These are phyloP conservation scores for Acanthurus lineatus DNA, from an alignment of 2,797 vertebrate species.

Conservation along the genomic window DNA sequence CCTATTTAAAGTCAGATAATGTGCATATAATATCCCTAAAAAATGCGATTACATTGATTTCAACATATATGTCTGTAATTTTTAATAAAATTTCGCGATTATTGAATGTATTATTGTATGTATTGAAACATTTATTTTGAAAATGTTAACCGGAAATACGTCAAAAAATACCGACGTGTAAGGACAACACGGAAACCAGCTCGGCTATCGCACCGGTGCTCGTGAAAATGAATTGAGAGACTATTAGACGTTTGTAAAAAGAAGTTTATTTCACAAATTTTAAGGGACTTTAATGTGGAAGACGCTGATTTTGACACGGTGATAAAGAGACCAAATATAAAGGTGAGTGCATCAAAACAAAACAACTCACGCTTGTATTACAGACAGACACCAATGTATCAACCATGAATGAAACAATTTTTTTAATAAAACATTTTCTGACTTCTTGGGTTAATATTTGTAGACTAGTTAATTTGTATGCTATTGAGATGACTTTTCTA, in stretches of 20 bases:
- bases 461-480: background rate
- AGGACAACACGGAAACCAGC: background rate
- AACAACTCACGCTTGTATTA: background rate
- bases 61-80: background rate
- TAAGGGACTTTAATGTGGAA: fast-evolving
- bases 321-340: background rate
- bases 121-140: constrained; percentile 43
- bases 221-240: too few species aligned
- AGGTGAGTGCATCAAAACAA: constrained; percentile 19
- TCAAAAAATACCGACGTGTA: constrained; percentile 18
- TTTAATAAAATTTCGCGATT: background rate
- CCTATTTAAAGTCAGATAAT: background rate
- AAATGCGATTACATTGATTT: background rate
- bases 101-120: background rate
- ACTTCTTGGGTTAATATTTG: background rate
- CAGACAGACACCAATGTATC: background rate
- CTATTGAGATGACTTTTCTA: background rate
- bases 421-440: too few species aligned
- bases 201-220: background rate
- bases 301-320: background rate
- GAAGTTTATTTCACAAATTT: background rate
- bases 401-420: fast-evolving
- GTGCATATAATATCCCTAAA: background rate
- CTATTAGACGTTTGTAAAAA: too few species aligned
- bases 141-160: constrained; percentile 40